These are phyloP conservation scores for Phytoseiulus persimilis DNA, from an alignment of 2,888 invertebrate species.

Conservation along the genomic window DNA sequence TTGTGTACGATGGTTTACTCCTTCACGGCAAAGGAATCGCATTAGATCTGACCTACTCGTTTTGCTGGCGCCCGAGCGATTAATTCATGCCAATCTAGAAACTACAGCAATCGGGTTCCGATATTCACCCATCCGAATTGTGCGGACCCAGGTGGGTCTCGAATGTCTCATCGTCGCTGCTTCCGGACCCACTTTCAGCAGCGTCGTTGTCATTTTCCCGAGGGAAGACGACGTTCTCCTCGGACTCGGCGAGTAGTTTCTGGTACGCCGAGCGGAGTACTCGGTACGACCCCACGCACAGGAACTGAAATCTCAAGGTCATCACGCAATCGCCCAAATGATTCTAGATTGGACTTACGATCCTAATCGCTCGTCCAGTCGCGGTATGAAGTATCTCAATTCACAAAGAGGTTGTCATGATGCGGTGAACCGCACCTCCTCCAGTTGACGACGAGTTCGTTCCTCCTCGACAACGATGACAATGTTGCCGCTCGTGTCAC, in stretches of 20 bases:
- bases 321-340: background rate
- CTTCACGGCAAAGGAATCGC: background rate
- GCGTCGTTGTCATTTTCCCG: background rate
- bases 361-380: too few relatives aligned
- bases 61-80: too few relatives aligned
- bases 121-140: background rate
- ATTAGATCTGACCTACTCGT: too few relatives aligned
- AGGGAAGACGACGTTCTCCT: slow-evolving; percentile 26
- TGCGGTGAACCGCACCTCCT: slow-evolving; percentile 49
- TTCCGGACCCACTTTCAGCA: background rate
- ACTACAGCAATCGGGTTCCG: too few relatives aligned
- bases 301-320: background rate
- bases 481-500: slow-evolving; percentile 56
- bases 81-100: too few relatives aligned
- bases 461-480: slow-evolving; percentile 75
- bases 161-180: background rate
- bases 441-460: slow-evolving; percentile 70
- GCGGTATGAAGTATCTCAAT: too few relatives aligned
- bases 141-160: background rate
- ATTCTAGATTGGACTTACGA: too few relatives aligned
- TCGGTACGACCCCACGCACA: background rate
- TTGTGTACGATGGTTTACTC: background rate
- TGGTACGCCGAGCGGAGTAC: slow-evolving; percentile 31
- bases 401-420: too few relatives aligned
- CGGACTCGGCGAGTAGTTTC: background rate